These are phyloP conservation scores for Dryocosmus kuriphilus DNA, from an alignment of 2,888 invertebrate species.

Conservation along the genomic window DNA sequence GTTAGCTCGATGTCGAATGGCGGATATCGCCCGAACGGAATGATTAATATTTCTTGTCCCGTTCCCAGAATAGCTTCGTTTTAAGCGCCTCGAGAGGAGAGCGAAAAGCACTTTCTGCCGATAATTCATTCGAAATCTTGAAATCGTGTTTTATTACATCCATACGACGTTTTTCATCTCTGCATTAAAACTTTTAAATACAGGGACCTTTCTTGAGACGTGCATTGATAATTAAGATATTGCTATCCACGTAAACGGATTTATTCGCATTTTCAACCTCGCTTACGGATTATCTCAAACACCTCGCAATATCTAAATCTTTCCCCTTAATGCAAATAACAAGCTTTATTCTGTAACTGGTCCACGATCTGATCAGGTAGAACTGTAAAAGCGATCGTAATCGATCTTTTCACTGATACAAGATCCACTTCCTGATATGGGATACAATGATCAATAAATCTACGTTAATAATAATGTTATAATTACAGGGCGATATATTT, in stretches of 20 bases:
- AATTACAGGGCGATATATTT: constrained; percentile 14
- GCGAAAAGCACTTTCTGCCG: constrained; percentile 53
- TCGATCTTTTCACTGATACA: constrained; percentile 16
- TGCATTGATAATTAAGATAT: constrained; percentile 66
- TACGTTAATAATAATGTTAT: constrained; percentile 22
- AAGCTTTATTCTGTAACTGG: constrained; percentile 24
- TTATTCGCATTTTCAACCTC: constrained; percentile 57
- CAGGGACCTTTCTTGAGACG: constrained; percentile 41
- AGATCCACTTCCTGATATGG: constrained; percentile 20
- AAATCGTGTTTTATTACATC: constrained; percentile 71
- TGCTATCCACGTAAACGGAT: constrained; percentile 49
- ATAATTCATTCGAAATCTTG: constrained; percentile 69
- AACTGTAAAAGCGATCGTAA: constrained; percentile 30
- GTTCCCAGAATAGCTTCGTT: constrained; percentile 48
- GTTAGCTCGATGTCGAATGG: constrained; percentile 44
- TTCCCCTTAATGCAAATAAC: constrained; percentile 23
- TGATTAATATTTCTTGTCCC: constrained; percentile 60
- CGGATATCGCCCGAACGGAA: constrained; percentile 56
- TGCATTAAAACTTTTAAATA: constrained; percentile 16
- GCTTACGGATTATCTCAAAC: background rate
- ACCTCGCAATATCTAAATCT: background rate
- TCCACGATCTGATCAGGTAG: constrained; percentile 16
- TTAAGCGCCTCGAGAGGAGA: background rate
- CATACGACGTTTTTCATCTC: constrained; percentile 44
- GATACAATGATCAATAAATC: constrained; percentile 30